phyloP scores from a whole-genome alignment of 2,113 vertebrate species.

The Crotalus horridus region DNA sequence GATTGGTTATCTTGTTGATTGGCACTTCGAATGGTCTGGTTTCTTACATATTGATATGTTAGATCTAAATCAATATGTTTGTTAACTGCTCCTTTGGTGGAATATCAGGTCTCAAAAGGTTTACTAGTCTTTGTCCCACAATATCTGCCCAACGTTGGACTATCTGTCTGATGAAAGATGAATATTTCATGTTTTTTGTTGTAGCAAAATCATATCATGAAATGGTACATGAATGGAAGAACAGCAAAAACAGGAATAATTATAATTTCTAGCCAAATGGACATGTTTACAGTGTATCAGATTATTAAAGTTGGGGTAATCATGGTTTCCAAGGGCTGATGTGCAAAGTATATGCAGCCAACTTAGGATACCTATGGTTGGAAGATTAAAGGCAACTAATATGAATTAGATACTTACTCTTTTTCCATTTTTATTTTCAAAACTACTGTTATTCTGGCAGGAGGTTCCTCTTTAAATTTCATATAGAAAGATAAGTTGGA shows the following conservation, averaged over 20 bases:
- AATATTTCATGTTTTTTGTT: not conserved
- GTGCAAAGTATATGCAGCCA: not conserved
- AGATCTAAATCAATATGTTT: no score
- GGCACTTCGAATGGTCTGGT: no score
- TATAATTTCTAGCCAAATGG: not conserved
- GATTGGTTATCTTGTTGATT: no score
- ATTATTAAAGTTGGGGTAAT: not conserved
- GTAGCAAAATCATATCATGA: not conserved
- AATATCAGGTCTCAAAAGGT: no score
- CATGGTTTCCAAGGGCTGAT: not conserved
- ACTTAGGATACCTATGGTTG: no score
- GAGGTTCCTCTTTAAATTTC: conserved; percentile 62
- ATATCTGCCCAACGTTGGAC: not conserved
- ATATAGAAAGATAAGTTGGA: conserved; percentile 33
- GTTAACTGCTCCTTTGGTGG: no score
- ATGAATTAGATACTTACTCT: not conserved
- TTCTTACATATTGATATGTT: no score
- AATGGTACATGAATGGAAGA: not conserved
- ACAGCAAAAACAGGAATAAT: not conserved
- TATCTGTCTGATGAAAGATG: not conserved
- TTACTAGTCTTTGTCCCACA: not conserved
- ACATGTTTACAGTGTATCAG: not conserved
- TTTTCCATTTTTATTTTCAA: not conserved
- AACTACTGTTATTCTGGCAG: conserved; percentile 34
- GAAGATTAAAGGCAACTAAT: not conserved